Evolutionary conservation across 2,888 invertebrate species (phyloP).

Genomic region (Drosophila paramelanica): DNA sequence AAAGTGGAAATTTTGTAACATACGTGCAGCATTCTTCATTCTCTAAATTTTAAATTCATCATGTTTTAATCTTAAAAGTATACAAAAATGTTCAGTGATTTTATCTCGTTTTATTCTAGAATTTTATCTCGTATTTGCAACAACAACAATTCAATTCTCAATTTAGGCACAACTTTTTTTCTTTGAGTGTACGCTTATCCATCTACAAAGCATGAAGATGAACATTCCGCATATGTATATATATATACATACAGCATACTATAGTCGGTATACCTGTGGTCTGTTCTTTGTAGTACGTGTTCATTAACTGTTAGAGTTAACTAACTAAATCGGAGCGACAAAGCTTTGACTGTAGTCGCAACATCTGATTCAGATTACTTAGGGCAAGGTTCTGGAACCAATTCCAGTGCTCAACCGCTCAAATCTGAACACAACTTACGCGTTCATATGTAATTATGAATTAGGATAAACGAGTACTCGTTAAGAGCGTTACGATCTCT

Average conservation of each 20-base stretch:
- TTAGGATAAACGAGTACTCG: slow-evolving; percentile 8
- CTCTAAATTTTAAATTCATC: no score
- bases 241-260: background rate
- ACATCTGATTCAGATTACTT: slow-evolving; percentile 24
- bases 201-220: slow-evolving; percentile 65
- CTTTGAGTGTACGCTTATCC: slow-evolving; percentile 9
- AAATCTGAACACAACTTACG: slow-evolving; percentile 23
- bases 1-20: no score
- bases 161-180: background rate
- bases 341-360: background rate
- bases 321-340: slow-evolving; percentile 76
- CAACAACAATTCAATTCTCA: no score
- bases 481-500: slow-evolving; percentile 2
- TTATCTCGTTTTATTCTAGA: no score
- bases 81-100: no score
- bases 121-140: no score
- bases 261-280: background rate
- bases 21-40: no score
- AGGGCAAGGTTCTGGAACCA: slow-evolving; percentile 60
- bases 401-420: slow-evolving; percentile 32
- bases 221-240: slow-evolving; percentile 11
- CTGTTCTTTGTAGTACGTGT: slow-evolving; percentile 51
- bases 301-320: slow-evolving; percentile 80
- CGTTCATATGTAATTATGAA: slow-evolving; percentile 4
- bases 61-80: no score